These are phyloP conservation scores for Pantherophis guttatus DNA, from an alignment of 2,113 vertebrate genomes.

Conservation along the genomic window DNA sequence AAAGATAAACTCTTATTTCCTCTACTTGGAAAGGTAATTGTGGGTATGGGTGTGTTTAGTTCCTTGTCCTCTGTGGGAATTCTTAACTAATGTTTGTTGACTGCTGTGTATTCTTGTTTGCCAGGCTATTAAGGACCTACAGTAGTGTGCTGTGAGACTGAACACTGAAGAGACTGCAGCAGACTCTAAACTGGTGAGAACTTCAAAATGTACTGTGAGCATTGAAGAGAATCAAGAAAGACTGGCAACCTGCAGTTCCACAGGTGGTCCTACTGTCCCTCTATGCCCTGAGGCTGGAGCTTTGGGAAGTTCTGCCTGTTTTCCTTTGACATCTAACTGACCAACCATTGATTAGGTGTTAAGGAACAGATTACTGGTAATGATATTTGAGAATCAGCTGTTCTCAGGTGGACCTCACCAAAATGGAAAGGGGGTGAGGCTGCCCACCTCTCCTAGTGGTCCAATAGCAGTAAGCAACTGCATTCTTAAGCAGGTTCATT, in stretches of 20 bases:
- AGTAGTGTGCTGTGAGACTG: constrained; percentile 28
- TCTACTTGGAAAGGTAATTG: constrained; percentile 14
- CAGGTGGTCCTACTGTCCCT: not conserved
- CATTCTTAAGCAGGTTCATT: not conserved
- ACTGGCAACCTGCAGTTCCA: not conserved
- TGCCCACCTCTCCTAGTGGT: not conserved
- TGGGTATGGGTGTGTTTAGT: not conserved
- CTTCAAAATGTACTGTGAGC: constrained; percentile 15
- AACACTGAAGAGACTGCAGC: constrained; percentile 47
- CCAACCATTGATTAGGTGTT: not conserved
- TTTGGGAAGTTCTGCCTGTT: not conserved
- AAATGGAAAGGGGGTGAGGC: not conserved
- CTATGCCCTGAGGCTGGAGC: not conserved
- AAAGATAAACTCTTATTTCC: constrained; percentile 3
- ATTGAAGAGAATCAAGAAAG: not conserved
- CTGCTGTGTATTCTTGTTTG: constrained; percentile 34
- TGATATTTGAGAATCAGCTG: not conserved
- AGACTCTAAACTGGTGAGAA: constrained; percentile 33
- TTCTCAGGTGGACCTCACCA: not conserved
- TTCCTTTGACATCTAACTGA: not conserved
- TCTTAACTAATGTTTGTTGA: constrained; percentile 24
- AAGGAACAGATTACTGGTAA: not conserved
- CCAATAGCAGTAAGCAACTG: not conserved
- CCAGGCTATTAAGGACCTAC: constrained; percentile 48
- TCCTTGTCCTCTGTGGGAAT: not conserved